These are phyloP conservation scores for Caenorhabditis uteleia DNA, from an alignment of 2,888 invertebrate genomes.

Conservation along the genomic window DNA sequence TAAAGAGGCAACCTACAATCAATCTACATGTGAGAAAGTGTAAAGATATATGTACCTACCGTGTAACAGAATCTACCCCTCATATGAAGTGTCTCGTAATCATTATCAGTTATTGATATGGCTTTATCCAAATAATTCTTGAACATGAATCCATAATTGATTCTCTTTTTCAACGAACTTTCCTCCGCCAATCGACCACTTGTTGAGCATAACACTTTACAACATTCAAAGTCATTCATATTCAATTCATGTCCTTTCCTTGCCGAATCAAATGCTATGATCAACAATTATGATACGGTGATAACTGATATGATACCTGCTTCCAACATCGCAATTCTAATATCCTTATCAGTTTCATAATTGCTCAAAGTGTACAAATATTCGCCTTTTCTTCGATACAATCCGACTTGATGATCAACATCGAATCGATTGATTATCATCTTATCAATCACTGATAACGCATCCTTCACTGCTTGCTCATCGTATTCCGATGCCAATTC, in stretches of 20 bases:
- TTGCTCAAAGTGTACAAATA: constrained; percentile 33
- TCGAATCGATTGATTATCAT: constrained; percentile 5
- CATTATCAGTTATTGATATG: constrained; percentile 18
- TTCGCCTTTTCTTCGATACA: constrained; percentile 28
- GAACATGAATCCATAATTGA: constrained; percentile 46
- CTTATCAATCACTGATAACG: constrained; percentile 7
- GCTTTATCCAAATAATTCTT: constrained; percentile 41
- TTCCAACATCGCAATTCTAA: constrained; percentile 20
- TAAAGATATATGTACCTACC: constrained; percentile 12
- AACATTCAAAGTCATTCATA: constrained; percentile 19
- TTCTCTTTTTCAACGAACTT: constrained; percentile 31
- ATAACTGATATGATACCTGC: constrained; percentile 4
- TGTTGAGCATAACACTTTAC: constrained; percentile 33
- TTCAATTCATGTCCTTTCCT: constrained; percentile 18
- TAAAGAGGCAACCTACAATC: constrained; percentile 33
- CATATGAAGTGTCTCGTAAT: constrained; percentile 47
- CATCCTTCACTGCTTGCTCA: background rate
- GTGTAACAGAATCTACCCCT: constrained; percentile 45
- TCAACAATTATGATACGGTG: background rate
- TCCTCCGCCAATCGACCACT: constrained; percentile 47
- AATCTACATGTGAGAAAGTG: background rate
- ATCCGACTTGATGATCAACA: constrained; percentile 7
- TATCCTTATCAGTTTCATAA: constrained; percentile 15
- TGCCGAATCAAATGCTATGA: constrained; percentile 23
- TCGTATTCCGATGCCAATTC: constrained; percentile 2